Percentiles rank a stretch among this genome's conserved stretches.
Evolutionary conservation across 2,797 vertebrate species (phyloP).

Genomic region (Neoniphon sammara): DNA sequence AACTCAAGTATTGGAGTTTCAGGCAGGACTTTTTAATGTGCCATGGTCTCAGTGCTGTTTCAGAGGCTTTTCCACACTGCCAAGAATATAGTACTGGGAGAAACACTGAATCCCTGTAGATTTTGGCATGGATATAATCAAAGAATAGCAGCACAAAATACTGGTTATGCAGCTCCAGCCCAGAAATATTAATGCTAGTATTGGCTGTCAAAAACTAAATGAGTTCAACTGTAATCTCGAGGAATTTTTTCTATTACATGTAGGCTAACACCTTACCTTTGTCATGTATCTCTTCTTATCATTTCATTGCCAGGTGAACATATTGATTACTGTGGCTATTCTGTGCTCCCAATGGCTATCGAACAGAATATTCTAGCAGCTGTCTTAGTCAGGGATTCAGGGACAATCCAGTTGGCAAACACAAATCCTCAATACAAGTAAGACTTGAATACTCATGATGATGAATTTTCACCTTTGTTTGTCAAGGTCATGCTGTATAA

Average conservation of each 20-base stretch:
- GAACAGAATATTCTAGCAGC: slow-evolving; percentile 95
- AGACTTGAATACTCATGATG: slow-evolving; percentile 59
- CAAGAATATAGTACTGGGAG: too few relatives aligned
- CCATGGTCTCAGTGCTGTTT: too few relatives aligned
- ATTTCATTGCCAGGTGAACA: slow-evolving; percentile 88
- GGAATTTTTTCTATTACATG: neutral
- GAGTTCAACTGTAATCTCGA: neutral
- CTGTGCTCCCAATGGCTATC: slow-evolving; percentile 97
- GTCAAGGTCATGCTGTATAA: neutral
- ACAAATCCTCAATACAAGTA: slow-evolving; percentile 88
- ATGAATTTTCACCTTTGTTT: neutral
- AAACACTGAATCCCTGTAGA: too few relatives aligned
- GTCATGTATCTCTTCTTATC: slow-evolving; percentile 14
- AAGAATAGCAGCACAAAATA: neutral
- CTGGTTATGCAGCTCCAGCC: neutral
- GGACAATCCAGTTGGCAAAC: slow-evolving; percentile 88
- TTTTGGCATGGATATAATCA: too few relatives aligned
- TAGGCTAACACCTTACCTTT: neutral
- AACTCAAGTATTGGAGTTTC: too few relatives aligned
- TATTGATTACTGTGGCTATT: slow-evolving; percentile 97
- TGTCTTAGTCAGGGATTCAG: slow-evolving; percentile 86
- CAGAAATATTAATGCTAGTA: neutral
- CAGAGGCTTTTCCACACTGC: too few relatives aligned
- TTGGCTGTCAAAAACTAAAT: neutral
- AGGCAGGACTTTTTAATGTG: too few relatives aligned